Percentiles rank a stretch among this genome's conserved stretches.
Conservation (phyloP, 2,888 invertebrate species). For the Rhamphomyia laevipes region DNA sequence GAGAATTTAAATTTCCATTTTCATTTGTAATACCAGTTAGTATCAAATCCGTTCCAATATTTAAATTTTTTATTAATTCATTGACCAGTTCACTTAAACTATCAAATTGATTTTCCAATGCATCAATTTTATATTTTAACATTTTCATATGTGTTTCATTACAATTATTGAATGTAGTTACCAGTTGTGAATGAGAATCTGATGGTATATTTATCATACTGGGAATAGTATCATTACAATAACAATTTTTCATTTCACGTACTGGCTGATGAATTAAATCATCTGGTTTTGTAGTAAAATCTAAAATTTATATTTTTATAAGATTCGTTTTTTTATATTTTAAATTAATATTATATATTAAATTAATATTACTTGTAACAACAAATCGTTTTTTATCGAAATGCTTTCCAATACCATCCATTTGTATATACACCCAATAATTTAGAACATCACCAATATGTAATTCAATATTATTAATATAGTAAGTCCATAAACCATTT, state of each 20-base stretch:
- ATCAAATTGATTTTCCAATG: neutral
- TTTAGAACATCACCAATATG: conserved; percentile 51
- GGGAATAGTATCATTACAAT: neutral
- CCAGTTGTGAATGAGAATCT: no score
- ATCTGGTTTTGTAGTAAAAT: neutral
- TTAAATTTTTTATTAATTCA: neutral
- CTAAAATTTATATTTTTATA: neutral
- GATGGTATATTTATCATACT: no score
- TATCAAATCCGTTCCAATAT: neutral
- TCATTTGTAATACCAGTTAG: neutral
- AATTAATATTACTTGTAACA: no score
- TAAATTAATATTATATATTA: no score
- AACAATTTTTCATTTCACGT: neutral
- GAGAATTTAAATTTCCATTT: neutral
- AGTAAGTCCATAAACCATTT: conserved; percentile 50
- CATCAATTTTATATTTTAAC: neutral
- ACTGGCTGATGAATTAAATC: neutral
- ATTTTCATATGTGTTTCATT: neutral
- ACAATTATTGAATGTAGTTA: no score
- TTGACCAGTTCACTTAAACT: neutral
- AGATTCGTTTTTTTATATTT: no score
- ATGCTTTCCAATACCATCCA: neutral
- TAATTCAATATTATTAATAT: conserved; percentile 43
- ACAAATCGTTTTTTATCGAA: no score
- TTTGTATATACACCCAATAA: conserved; percentile 43